A percentile compares a stretch with the other conserved stretches of the same genome.
Evolutionary conservation across 2,888 invertebrate genomes (phyloP).

Genomic region (Cosmorhoe ocellata): DNA sequence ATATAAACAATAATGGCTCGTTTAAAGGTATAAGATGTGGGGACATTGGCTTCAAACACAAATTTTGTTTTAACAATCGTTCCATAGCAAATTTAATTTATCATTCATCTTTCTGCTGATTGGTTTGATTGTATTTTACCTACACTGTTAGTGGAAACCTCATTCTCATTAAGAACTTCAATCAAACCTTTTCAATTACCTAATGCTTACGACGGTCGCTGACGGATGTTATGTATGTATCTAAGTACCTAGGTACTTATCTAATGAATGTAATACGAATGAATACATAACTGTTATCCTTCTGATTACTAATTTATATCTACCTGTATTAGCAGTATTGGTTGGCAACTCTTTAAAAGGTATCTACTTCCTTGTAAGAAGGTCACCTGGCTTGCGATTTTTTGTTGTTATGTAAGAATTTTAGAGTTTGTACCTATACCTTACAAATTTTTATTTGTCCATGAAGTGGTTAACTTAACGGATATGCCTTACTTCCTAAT

Average conservation of each 20-base stretch:
- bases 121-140: too few relatives aligned
- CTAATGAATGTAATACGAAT: constrained; percentile 15
- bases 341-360: constrained; percentile 9
- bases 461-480: not conserved
- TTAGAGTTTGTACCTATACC: not conserved
- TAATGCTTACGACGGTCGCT: constrained; percentile 11
- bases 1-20: too few relatives aligned
- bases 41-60: too few relatives aligned
- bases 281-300: constrained; percentile 17
- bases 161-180: not conserved
- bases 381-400: constrained; percentile 3
- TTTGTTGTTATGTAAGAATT: constrained; percentile 8
- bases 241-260: not conserved
- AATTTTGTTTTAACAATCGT: too few relatives aligned
- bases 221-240: constrained; percentile 7
- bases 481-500: not conserved
- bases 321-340: constrained; percentile 9
- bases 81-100: too few relatives aligned
- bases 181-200: constrained; percentile 1
- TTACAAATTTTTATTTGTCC: not conserved
- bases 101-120: too few relatives aligned
- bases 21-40: too few relatives aligned
- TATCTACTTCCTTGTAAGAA: constrained; percentile 14
- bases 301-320: constrained; percentile 9
- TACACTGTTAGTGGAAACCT: not conserved